Base-by-base conservation (phyloP, 2,888 invertebrate species). In the Lepidochrysops patricia region DNA sequence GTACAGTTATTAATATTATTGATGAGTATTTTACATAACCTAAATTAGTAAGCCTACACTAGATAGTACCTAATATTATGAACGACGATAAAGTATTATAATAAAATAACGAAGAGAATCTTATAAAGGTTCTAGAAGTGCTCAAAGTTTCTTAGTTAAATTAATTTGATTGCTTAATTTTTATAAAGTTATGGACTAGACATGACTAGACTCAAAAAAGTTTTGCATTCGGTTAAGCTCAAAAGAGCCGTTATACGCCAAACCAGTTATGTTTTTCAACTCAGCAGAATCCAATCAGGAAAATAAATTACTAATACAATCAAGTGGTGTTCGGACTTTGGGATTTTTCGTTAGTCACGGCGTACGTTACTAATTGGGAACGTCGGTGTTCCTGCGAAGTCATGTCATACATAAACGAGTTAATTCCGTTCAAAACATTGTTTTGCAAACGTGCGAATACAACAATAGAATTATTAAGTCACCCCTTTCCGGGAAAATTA, bases 331-430 rank as follows among this genome's bases (percentile, higher is more conserved):
- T 15, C 19, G 27, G 54, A 12, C 7, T 19, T 13, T 32, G 27
- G 54, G 15, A 15, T 19, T 13, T 32, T 54, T 32, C 15, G 0
- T 54, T 54, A 54, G 54, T 54, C 54, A 54, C 54, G 54, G 7
- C 12, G 15, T 29, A 54, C 32, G 54, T 54, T 32, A 54, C 54
- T 29, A 54, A 54, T 54, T 15, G 29, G 15, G 52, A 52, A 15
- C 29, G 29, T 29, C 13, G 52, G 27, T 27, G 9, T 54, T 54
- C 54, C 54, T 32, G 54, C 29, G 2, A 52, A 52, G 27, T 26
- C 52, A 27, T 27, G 27, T 52, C 50, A 27, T 52, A 52, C 13
- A 1, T n/a, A 43, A 29, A 6, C 9, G 29, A 29, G 2, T 29
- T 2, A 1, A 29, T 29, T 29, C 9, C 23, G 19, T 43, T 23